Conservation (phyloP, 2,113 vertebrate genomes). For the Dolichotis patagonum region DNA sequence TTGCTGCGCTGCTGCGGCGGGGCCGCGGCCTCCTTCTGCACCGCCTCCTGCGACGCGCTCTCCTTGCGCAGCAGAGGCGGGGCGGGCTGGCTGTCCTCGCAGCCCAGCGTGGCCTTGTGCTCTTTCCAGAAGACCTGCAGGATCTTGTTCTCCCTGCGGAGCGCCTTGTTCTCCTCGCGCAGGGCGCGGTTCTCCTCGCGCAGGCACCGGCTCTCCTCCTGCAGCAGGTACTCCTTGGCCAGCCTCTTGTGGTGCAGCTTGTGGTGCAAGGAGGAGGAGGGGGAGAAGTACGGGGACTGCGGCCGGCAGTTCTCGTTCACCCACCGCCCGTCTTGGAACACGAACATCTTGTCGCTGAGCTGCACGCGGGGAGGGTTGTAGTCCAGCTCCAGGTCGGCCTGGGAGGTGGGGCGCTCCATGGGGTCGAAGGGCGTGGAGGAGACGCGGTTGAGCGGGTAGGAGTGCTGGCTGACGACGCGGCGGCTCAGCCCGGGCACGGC, state of each 20-base stretch:
- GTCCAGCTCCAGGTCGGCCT: slow-evolving; percentile 71
- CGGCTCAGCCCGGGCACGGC: slow-evolving; percentile 37
- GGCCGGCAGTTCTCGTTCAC: slow-evolving; percentile 78
- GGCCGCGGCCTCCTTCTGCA: slow-evolving; percentile 3
- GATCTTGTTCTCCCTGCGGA: slow-evolving; percentile 84
- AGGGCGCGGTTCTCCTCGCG: slow-evolving; percentile 83
- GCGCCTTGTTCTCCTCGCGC: slow-evolving; percentile 75
- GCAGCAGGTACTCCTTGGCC: slow-evolving; percentile 78
- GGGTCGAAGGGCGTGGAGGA: slow-evolving; percentile 68
- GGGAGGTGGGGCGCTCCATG: slow-evolving; percentile 61
- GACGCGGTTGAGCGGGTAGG: slow-evolving; percentile 73
- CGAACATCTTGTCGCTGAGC: slow-evolving; percentile 79
- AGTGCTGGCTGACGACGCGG: slow-evolving; percentile 72
- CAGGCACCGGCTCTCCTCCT: slow-evolving; percentile 83
- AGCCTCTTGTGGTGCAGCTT: slow-evolving; percentile 72
- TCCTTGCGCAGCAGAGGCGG: slow-evolving; percentile 66
- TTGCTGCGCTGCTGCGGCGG: neutral
- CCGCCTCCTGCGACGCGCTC: neutral
- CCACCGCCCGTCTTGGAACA: slow-evolving; percentile 82
- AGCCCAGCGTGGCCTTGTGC: slow-evolving; percentile 61
- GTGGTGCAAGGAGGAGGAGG: slow-evolving; percentile 38
- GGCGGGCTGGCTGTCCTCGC: slow-evolving; percentile 67
- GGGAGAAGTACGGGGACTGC: slow-evolving; percentile 58
- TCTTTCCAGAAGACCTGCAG: slow-evolving; percentile 81
- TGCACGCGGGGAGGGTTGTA: slow-evolving; percentile 67